Evolutionary conservation across 2,113 vertebrate species (phyloP).

Genomic region (Pterophyllum scalare): DNA sequence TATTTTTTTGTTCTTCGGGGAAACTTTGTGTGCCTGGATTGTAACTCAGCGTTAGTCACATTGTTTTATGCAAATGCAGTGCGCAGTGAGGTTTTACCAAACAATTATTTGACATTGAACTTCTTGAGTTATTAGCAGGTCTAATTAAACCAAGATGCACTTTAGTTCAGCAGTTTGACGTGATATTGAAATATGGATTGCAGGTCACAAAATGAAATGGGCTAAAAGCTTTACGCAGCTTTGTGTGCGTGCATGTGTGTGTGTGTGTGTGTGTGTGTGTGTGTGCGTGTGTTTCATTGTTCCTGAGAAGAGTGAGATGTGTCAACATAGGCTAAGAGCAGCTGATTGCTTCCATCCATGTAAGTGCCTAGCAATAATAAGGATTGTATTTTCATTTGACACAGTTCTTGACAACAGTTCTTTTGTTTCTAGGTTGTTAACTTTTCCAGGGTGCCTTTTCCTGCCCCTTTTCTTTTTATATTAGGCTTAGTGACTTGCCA

Average conservation of each 20-base stretch:
- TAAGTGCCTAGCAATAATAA: conserved; percentile 50
- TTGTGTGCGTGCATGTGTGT: background rate
- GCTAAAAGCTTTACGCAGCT: conserved; percentile 29
- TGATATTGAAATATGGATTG: conserved; percentile 31
- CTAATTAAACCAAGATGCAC: conserved; percentile 49
- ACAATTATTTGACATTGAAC: conserved; percentile 44
- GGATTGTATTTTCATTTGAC: conserved; percentile 60
- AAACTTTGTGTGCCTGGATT: conserved; percentile 1
- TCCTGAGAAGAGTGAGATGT: conserved; percentile 55
- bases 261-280: conserved; percentile 13
- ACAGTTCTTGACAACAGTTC: conserved; percentile 59
- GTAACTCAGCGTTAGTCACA: conserved; percentile 10
- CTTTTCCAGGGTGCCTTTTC: conserved; percentile 69
- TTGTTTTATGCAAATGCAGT: conserved; percentile 39
- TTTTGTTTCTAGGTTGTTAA: conserved; percentile 76
- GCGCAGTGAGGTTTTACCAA: conserved; percentile 23
- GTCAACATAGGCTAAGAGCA: conserved; percentile 65
- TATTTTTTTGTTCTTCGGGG: background rate
- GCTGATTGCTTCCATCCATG: conserved; percentile 74
- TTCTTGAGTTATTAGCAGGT: conserved; percentile 26
- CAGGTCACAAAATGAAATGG: conserved; percentile 34
- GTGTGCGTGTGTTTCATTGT: conserved; percentile 45
- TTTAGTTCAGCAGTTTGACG: conserved; percentile 34
- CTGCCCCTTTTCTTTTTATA: conserved; percentile 35
- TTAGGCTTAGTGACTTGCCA: conserved; percentile 60